A percentile compares a stretch with the other conserved stretches of the same genome.
Evolutionary conservation across 2,888 invertebrate species (phyloP).

Genomic region (Trichacis sp.): DNA sequence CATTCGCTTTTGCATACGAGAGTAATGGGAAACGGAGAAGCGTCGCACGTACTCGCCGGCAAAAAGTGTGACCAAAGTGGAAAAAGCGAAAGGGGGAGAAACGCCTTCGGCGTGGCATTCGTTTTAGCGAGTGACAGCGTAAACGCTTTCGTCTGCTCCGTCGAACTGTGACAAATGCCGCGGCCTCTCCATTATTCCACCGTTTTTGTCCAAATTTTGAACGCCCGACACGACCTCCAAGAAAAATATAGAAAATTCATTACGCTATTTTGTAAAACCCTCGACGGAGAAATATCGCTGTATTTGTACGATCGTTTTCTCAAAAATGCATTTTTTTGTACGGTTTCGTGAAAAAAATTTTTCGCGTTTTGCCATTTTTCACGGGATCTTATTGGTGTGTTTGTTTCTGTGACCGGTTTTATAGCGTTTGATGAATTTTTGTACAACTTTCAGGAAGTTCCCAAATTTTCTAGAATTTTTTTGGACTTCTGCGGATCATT

Average conservation of each 20-base stretch:
- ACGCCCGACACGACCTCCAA: conserved; percentile 13
- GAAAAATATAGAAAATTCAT: conserved; percentile 11
- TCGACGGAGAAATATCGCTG: not conserved
- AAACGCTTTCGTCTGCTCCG: conserved; percentile 29
- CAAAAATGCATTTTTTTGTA: too few species aligned
- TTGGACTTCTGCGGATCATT: too few species aligned
- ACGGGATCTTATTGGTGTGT: not conserved
- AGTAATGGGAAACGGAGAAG: not conserved
- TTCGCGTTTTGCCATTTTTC: not conserved
- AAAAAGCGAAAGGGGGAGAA: conserved; percentile 22
- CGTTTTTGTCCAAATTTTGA: conserved; percentile 41
- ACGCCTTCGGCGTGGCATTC: conserved; percentile 22
- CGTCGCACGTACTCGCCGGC: conserved; percentile 18
- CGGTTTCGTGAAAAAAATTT: too few species aligned
- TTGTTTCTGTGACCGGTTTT: too few species aligned
- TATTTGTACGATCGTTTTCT: too few species aligned
- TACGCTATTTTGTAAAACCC: not conserved
- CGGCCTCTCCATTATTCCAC: conserved; percentile 37
- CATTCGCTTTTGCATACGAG: not conserved
- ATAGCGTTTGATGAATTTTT: too few species aligned
- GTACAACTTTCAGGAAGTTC: too few species aligned
- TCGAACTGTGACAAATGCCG: conserved; percentile 43
- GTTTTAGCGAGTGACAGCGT: conserved; percentile 30
- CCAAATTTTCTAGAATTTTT: too few species aligned
- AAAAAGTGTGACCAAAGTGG: conserved; percentile 2